phyloP scores from a whole-genome alignment of 2,797 vertebrate genomes.

The Chiroxiphia lanceolata region DNA sequence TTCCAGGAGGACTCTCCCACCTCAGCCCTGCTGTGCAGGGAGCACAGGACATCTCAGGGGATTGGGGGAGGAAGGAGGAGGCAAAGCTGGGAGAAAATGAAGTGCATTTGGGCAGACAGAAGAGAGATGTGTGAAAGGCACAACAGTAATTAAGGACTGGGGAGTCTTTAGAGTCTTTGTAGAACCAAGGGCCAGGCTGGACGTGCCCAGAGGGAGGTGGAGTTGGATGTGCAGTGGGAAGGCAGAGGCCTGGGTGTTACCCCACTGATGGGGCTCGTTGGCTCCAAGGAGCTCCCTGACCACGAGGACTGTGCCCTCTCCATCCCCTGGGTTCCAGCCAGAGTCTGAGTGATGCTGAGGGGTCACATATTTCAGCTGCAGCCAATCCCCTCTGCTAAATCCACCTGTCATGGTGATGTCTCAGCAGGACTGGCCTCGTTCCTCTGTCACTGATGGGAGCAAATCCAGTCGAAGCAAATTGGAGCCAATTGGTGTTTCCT shows the following conservation, averaged over 20 bases:
- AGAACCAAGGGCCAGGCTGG: neutral
- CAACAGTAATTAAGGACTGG: neutral
- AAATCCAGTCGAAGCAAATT: conserved; percentile 56
- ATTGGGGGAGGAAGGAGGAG: neutral
- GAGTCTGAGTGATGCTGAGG: neutral
- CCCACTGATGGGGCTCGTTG: neutral
- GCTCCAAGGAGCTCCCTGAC: neutral
- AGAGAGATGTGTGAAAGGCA: neutral
- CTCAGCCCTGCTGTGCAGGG: accelerated
- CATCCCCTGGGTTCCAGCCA: neutral
- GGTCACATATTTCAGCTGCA: conserved; percentile 12
- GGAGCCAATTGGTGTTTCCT: conserved; percentile 64
- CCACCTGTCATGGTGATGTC: conserved; percentile 63
- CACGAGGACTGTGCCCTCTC: neutral
- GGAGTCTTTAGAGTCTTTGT: neutral
- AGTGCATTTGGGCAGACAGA: neutral
- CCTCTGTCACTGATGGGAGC: conserved; percentile 44
- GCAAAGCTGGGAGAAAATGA: neutral
- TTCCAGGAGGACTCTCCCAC: neutral
- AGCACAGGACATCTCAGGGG: neutral
- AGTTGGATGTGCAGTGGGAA: neutral
- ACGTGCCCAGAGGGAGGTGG: neutral
- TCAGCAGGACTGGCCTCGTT: conserved; percentile 59
- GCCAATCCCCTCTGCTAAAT: conserved; percentile 39
- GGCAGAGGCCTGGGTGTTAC: neutral